These are phyloP conservation scores for Netelia inedita DNA, from an alignment of 2,888 invertebrate species.

Conservation along the genomic window DNA sequence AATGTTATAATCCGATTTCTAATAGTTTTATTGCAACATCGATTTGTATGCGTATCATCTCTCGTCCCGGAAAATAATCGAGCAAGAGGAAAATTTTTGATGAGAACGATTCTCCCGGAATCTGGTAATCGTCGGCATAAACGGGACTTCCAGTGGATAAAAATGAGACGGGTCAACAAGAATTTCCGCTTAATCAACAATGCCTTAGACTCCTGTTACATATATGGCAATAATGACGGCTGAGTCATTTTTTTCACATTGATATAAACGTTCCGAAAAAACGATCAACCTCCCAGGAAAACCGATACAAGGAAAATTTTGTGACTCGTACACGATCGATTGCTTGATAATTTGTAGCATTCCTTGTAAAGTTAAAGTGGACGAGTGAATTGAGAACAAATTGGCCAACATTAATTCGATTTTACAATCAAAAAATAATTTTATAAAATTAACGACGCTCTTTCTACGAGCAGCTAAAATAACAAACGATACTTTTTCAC, in stretches of 20 bases:
- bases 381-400: neutral
- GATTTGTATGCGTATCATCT: too few relatives aligned
- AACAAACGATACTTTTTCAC: too few relatives aligned
- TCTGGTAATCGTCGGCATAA: neutral
- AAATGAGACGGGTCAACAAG: neutral
- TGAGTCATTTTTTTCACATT: conserved; percentile 2
- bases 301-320: conserved; percentile 38
- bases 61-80: neutral
- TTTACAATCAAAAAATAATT: too few relatives aligned
- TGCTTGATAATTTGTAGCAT: conserved; percentile 7
- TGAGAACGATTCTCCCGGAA: neutral
- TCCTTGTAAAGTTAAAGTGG: neutral
- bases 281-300: conserved; percentile 33
- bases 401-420: neutral
- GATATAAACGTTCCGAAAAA: conserved; percentile 37
- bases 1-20: too few relatives aligned
- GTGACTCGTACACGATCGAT: conserved; percentile 23
- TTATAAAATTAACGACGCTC: too few relatives aligned
- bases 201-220: neutral
- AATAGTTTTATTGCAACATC: too few relatives aligned
- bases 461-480: too few relatives aligned
- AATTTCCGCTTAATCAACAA: conserved; percentile 12
- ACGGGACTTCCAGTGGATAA: conserved; percentile 22
- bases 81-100: conserved; percentile 13
- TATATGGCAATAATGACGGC: conserved; percentile 7